phyloP scores from a whole-genome alignment of 2,888 invertebrate genomes.

The Baccha elongata region DNA sequence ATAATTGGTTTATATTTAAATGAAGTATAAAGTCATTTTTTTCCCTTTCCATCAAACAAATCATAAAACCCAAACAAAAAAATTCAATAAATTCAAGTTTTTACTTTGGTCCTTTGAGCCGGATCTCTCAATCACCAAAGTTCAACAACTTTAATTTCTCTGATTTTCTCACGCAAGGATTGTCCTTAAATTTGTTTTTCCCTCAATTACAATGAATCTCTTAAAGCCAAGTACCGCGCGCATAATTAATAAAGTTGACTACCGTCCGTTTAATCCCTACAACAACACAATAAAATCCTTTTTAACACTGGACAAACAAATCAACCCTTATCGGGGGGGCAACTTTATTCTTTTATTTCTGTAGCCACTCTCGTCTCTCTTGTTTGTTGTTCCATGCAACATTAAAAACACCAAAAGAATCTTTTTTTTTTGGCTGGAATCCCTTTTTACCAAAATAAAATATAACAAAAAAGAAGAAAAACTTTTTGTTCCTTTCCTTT shows the following conservation, averaged over 20 bases:
- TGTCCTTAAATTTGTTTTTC: slow-evolving; percentile 31
- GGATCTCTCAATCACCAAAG: background rate
- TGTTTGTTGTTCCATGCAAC: slow-evolving; percentile 46
- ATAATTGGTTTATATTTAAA: too few relatives aligned
- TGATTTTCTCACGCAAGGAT: slow-evolving; percentile 14
- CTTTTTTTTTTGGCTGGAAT: slow-evolving; percentile 43
- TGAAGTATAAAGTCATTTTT: too few relatives aligned
- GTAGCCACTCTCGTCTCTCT: slow-evolving; percentile 6
- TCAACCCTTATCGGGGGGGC: slow-evolving; percentile 67
- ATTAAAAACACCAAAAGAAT: slow-evolving; percentile 65
- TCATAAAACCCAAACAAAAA: background rate
- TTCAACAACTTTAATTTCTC: slow-evolving; percentile 8
- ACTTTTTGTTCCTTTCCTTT: slow-evolving; percentile 21
- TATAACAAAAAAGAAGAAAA: slow-evolving; percentile 34
- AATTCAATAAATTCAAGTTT: background rate
- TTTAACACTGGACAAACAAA: slow-evolving; percentile 72
- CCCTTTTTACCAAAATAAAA: slow-evolving; percentile 58
- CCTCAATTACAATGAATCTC: slow-evolving; percentile 36
- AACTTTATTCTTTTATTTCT: slow-evolving; percentile 26
- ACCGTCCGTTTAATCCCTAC: slow-evolving; percentile 59
- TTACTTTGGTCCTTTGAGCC: background rate
- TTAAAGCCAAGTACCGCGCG: slow-evolving; percentile 48
- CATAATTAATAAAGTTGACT: slow-evolving; percentile 72
- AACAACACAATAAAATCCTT: slow-evolving; percentile 67
- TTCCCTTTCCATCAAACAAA: background rate